Percentiles rank a stretch among this genome's conserved stretches.
Conservation (phyloP, 2,797 vertebrate species). For the Platalea minor region DNA sequence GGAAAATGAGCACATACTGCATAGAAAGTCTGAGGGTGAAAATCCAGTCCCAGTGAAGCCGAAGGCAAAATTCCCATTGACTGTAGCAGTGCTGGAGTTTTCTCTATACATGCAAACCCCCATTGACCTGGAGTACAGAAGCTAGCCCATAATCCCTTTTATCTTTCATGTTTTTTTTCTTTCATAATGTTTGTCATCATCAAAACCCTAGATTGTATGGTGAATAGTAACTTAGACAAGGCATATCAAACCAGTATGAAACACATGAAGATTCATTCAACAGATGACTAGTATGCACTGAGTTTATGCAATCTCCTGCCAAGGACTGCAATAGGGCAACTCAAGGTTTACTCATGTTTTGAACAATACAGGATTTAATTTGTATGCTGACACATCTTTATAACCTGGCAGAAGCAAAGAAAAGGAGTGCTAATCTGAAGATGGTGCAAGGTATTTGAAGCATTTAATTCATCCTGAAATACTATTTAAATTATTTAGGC, state of each 20-base stretch:
- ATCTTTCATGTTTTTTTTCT: not conserved
- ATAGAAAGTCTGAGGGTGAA: not conserved
- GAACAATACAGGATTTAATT: not conserved
- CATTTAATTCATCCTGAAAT: not conserved
- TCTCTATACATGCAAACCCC: not conserved
- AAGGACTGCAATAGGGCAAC: not conserved
- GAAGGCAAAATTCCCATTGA: constrained; percentile 5
- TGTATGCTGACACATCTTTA: not conserved
- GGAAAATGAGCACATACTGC: not conserved
- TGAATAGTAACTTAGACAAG: not conserved
- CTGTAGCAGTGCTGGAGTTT: not conserved
- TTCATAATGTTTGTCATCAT: not conserved
- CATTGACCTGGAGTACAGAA: not conserved
- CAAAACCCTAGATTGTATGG: not conserved
- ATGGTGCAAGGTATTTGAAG: not conserved
- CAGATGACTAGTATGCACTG: not conserved
- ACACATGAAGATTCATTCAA: not conserved
- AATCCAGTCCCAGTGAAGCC: not conserved
- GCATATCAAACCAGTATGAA: not conserved
- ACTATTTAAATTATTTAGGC: not conserved
- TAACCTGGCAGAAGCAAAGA: not conserved
- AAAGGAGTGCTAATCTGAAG: not conserved
- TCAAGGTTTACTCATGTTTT: not conserved
- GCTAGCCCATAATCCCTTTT: not conserved
- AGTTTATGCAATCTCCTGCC: not conserved